A percentile compares a stretch with the other conserved stretches of the same genome.
Conservation (phyloP, 1,140 invertebrate genomes). For the Eubasilissa regina region DNA sequence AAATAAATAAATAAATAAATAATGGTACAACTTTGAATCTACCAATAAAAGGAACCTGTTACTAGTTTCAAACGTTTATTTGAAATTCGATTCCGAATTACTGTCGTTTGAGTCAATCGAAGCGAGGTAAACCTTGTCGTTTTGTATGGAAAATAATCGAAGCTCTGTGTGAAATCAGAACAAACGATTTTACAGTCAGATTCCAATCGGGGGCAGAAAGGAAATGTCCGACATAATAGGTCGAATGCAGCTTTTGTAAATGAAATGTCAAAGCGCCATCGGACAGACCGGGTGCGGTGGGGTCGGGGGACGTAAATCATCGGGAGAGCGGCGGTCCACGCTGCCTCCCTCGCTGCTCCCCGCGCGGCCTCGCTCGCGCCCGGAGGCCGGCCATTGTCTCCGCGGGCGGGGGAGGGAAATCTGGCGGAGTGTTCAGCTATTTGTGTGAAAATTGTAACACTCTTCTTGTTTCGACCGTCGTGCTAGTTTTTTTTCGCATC, state of each 20-base stretch:
- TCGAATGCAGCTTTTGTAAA: slow-evolving; percentile 19
- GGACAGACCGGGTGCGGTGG: not conserved
- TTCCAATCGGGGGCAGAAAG: slow-evolving; percentile 11
- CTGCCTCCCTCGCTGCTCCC: not conserved
- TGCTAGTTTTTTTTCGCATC: no score
- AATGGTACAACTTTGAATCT: no score
- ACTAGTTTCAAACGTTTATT: no score
- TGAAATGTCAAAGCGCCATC: not conserved
- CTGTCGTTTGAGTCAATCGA: no score
- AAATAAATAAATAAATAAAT: no score
- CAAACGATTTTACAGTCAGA: slow-evolving; percentile 8
- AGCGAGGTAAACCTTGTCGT: no score
- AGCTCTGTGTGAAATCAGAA: not conserved
- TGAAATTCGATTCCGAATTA: no score
- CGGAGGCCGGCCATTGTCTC: not conserved
- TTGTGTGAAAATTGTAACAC: not conserved
- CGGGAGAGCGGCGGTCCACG: not conserved
- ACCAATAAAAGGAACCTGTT: no score
- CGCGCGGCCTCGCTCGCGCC: not conserved
- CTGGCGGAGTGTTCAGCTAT: no score
- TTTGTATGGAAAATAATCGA: no score
- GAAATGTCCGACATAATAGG: slow-evolving; percentile 22
- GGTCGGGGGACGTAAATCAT: slow-evolving; percentile 11
- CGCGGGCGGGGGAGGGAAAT: no score
- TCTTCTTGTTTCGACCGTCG: not conserved